These are phyloP conservation scores for Phalacrocorax aristotelis DNA, from an alignment of 2,113 vertebrate species.

Conservation along the genomic window DNA sequence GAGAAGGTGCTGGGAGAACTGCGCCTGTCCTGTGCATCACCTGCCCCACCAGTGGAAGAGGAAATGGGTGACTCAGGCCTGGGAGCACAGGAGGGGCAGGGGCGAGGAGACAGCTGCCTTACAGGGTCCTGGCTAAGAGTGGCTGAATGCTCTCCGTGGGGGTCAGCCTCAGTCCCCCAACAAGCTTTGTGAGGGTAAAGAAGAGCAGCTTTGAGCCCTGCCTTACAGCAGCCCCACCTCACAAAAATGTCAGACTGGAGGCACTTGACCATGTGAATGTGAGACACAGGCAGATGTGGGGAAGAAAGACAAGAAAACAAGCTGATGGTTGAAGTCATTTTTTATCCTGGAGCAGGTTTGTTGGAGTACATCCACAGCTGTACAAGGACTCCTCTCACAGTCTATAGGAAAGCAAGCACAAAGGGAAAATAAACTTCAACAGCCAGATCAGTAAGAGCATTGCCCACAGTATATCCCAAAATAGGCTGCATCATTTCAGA, in stretches of 20 bases:
- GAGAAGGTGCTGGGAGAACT: not conserved
- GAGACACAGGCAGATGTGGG: not conserved
- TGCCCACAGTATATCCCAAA: not conserved
- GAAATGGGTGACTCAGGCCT: conserved; percentile 30
- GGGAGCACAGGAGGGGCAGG: not conserved
- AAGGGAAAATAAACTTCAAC: not conserved
- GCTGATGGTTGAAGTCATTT: not conserved
- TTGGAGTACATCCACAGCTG: not conserved
- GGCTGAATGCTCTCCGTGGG: not conserved
- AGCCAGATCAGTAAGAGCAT: not conserved
- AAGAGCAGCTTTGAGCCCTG: not conserved
- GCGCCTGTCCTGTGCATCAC: not conserved
- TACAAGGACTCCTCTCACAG: not conserved
- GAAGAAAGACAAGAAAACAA: not conserved
- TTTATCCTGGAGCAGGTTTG: not conserved
- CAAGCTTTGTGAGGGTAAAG: not conserved
- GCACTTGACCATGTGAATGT: not conserved
- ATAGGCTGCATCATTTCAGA: not conserved
- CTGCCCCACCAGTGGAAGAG: not conserved
- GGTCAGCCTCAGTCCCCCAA: not conserved
- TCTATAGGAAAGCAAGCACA: not conserved
- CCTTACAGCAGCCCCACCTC: not conserved
- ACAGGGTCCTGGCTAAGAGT: not conserved
- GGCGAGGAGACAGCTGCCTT: not conserved
- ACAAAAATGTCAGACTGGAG: not conserved